Base-by-base conservation (phyloP, 2,797 vertebrate species). In the Chelmon rostratus region DNA sequence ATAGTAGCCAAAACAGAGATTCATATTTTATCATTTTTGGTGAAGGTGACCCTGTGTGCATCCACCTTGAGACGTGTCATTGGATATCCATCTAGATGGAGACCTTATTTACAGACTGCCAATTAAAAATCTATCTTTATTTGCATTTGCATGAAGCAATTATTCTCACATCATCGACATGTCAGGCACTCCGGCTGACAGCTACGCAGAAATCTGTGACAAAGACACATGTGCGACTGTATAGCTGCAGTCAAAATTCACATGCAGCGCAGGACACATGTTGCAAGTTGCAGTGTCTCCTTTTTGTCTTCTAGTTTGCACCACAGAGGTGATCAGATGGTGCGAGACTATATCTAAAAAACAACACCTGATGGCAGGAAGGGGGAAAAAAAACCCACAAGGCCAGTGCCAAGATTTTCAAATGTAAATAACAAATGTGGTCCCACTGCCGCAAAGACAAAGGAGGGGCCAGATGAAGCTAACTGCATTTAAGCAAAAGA, bases 11-110 rank as follows among this genome's bases (percentile, higher is more conserved):
- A 68, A 76, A 62, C 76, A 81, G 56, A 71, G 63, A 83, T 68
- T 77, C 64, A 76, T 50, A 79, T 76, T 73, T 68, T 70, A 79
- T 78, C 5, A 72, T 68, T 74, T 73, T 66, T 66, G 59, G 38
- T 83, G 82, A 80, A 66, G 59, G 38, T 83, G 82, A 80, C 80
- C 16, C 44, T 23, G 63, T 25, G n/a, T 38, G 66, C 50, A 68
- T 56, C 57, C 23, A 19, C 16, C 40, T 31, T 66, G 52, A 59
- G 23, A 19, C 21, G 8, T 71, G 56, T 50, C 40, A 59, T 42
- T 69, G 35, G 18, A 67, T 59, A 67, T 59, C 42, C 15, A 40
- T 77, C 16, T 37, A 56, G 16, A 61, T 46, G 33, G 19, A 73
- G 57, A 61, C 25, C 25, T 50, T 63, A 62, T 68, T 62, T 76